A percentile compares a stretch with the other conserved stretches of the same genome.
Conservation (phyloP, 2,888 invertebrate species). For the Argyresthia goedartella region DNA sequence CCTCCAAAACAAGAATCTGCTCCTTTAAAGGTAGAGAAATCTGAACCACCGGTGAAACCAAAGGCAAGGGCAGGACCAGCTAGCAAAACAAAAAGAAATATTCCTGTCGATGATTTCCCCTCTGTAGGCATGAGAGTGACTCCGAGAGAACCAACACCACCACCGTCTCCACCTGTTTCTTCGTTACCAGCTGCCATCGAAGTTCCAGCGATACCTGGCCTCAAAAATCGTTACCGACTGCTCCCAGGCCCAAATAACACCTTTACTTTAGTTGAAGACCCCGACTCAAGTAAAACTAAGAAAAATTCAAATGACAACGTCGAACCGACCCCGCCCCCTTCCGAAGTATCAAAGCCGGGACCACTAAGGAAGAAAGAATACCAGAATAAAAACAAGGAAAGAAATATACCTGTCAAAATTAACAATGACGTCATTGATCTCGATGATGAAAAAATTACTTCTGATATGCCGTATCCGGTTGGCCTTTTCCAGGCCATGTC, state of each 20-base stretch:
- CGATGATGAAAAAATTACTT: slow-evolving; percentile 14
- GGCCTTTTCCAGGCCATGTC: slow-evolving; percentile 47
- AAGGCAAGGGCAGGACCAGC: slow-evolving; percentile 54
- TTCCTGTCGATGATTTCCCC: slow-evolving; percentile 8
- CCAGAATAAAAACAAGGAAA: slow-evolving; percentile 1
- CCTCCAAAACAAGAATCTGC: slow-evolving; percentile 13
- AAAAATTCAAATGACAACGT: background rate
- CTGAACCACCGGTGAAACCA: slow-evolving; percentile 2
- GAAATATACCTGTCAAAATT: background rate
- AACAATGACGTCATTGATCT: slow-evolving; percentile 20
- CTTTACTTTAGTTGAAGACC: slow-evolving; percentile 45
- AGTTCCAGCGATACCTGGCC: slow-evolving; percentile 32
- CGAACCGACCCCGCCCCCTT: background rate
- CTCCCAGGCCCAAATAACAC: slow-evolving; percentile 56
- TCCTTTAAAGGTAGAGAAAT: slow-evolving; percentile 3
- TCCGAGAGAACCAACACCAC: slow-evolving; percentile 10
- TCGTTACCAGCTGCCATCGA: slow-evolving; percentile 19
- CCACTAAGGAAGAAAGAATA: slow-evolving; percentile 1
- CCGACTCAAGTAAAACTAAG: background rate
- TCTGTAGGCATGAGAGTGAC: slow-evolving; percentile 15
- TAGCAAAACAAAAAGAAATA: slow-evolving; percentile 34
- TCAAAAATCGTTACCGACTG: slow-evolving; percentile 46
- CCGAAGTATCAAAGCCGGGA: background rate
- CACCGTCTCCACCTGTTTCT: slow-evolving; percentile 7
- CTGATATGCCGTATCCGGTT: slow-evolving; percentile 47